Evolutionary conservation across 37 sponge, comb jelly and placozoan species (phyloP).

Genomic region (Beroe forskalii): DNA sequence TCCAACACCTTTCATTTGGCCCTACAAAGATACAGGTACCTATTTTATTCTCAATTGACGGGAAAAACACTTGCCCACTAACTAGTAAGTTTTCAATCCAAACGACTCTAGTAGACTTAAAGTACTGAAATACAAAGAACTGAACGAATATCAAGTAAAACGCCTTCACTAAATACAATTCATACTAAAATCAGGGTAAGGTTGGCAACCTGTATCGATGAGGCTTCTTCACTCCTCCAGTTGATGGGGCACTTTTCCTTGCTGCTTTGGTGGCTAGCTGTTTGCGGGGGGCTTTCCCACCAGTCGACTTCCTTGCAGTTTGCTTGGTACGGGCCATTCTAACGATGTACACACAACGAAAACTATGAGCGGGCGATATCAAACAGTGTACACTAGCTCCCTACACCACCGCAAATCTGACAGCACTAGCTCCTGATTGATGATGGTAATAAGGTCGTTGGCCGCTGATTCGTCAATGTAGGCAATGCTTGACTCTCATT

Average conservation of each 20-base stretch:
- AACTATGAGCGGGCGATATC: neutral
- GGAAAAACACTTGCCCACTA: no score
- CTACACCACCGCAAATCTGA: constrained; percentile 8
- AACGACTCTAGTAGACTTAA: no score
- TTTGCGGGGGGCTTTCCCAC: constrained; percentile 98
- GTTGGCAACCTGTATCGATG: constrained; percentile 90
- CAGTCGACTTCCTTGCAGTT: constrained; percentile 99
- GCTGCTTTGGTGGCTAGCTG: constrained; percentile 99
- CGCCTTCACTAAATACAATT: no score
- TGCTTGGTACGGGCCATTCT: constrained; percentile 99
- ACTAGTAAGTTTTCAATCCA: no score
- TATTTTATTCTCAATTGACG: no score
- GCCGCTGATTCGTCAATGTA: neutral
- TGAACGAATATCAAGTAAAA: no score
- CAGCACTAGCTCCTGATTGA: neutral
- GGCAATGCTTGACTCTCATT: constrained; percentile 17
- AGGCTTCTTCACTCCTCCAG: constrained; percentile 99
- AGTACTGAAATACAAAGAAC: no score
- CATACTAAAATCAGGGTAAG: no score
- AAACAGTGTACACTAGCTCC: constrained; percentile 18
- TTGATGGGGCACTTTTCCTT: constrained; percentile 96
- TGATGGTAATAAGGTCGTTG: neutral
- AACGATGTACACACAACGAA: neutral
- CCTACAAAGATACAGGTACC: no score
- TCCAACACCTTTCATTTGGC: no score